A percentile compares a stretch with the other conserved stretches of the same genome.
phyloP scores from a whole-genome alignment of 2,797 vertebrate genomes.

The Argyrosomus regius region DNA sequence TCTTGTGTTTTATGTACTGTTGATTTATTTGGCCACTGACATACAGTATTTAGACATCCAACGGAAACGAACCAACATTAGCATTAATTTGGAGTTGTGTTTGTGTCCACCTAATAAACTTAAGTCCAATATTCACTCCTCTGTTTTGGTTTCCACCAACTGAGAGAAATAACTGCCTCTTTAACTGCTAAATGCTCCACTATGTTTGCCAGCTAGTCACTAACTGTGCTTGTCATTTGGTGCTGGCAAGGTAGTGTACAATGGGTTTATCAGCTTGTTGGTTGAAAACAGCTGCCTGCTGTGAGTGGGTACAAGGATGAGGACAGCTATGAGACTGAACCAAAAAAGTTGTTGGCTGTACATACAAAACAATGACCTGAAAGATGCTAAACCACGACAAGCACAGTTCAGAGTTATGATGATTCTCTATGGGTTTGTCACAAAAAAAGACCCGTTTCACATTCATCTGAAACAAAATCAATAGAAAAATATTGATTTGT shows the following conservation, averaged over 20 bases:
- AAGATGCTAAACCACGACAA: background rate
- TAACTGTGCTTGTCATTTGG: background rate
- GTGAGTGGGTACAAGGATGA: background rate
- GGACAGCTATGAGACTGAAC: background rate
- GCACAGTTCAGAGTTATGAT: background rate
- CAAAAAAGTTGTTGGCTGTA: rapidly evolving
- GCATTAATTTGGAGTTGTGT: background rate
- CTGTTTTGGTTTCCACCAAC: background rate
- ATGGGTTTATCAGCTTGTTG: background rate
- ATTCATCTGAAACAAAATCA: background rate
- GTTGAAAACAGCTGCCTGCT: background rate
- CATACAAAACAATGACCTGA: background rate
- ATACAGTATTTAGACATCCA: background rate
- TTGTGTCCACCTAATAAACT: background rate
- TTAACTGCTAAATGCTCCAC: background rate
- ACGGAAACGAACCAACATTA: background rate
- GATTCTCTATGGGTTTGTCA: background rate
- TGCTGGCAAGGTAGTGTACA: background rate
- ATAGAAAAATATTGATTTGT: background rate
- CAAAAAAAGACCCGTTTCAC: background rate
- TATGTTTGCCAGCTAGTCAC: background rate
- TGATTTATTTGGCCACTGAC: background rate
- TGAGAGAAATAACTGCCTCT: background rate
- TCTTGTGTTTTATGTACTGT: background rate
- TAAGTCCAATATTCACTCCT: background rate